Evolutionary conservation across 2,888 invertebrate genomes (phyloP), one percentile per base, ranked within the genome.

Genomic region (Caenorhabditis japonica): DNA sequence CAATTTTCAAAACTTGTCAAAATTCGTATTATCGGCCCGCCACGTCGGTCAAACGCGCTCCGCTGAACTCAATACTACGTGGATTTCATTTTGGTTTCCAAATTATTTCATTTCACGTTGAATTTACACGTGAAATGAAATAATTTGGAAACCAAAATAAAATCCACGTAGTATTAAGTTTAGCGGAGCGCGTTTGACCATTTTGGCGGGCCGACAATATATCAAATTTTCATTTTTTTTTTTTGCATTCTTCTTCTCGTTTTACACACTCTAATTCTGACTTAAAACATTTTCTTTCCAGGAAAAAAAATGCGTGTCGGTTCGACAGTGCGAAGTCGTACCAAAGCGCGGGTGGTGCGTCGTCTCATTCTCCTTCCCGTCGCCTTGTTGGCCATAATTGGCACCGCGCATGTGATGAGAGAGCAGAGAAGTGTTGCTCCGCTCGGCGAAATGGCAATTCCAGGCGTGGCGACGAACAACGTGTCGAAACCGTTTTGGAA

Each of bases 251-350:
- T 34, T 36, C n/a, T 39, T 39, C 17, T 39, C 39, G 13, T n/a
- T n/a, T n/a, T n/a, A n/a, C n/a, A n/a, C n/a, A 39, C 17, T 17
- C 17, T 13, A 39, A n/a, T 7, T 39, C 17, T 39, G 4, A 5
- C 15, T 8, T 13, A 4, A 39, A 39, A 12, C 1, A 13, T 30
- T 21, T 25, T 3, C 13, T 34, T 36, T 46, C 23, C 27, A 23
- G 4, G 23, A 46, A 58, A 58, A 46, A 5, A 25, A 39, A 64
- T 64, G 64, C 64, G 64, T 8, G 56, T 56, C 49, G 64, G 64
- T 38, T 64, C 64, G 56, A 64, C 64, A 23, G 64, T 56, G 30
- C 64, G 64, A 55, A 64, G 64, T 64, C 64, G 64, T 46, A 49
- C 64, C 55, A 55, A 56, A 19, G 55, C 49, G 33, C 58, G 68